phyloP scores from a whole-genome alignment of 2,888 invertebrate genomes.

The Hesperia comma region DNA sequence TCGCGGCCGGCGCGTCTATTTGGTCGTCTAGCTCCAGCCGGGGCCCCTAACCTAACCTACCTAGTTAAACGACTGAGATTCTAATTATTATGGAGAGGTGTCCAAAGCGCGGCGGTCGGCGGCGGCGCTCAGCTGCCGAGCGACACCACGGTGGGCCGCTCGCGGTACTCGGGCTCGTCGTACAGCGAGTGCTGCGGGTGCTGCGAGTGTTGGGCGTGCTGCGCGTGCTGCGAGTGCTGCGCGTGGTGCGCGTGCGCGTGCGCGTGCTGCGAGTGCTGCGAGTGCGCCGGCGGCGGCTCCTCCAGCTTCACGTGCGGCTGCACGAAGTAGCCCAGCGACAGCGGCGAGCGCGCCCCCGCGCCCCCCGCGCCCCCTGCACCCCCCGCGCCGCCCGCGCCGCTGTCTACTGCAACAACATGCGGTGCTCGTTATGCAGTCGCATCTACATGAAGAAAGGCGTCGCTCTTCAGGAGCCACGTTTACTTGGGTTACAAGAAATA shows the following conservation, averaged over 20 bases:
- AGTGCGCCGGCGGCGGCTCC: constrained; percentile 63
- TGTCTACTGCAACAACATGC: constrained; percentile 39
- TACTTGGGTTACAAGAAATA: too few relatives aligned
- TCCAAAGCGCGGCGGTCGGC: constrained; percentile 23
- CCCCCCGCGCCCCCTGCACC: constrained; percentile 40
- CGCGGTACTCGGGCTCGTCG: constrained; percentile 67
- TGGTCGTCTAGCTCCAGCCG: constrained; percentile 61
- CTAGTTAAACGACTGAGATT: constrained; percentile 65
- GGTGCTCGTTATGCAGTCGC: constrained; percentile 29
- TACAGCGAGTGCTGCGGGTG: constrained; percentile 54
- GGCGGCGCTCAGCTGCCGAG: constrained; percentile 73
- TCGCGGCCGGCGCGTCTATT: constrained; percentile 45
- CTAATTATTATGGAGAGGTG: constrained; percentile 42
- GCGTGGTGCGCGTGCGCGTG: too few relatives aligned
- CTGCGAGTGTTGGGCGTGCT: constrained; percentile 46
- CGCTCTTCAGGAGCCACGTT: too few relatives aligned
- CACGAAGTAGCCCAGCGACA: constrained; percentile 68
- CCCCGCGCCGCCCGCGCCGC: constrained; percentile 14
- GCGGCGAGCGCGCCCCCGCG: constrained; percentile 53
- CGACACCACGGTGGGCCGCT: constrained; percentile 82
- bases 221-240: constrained; percentile 53
- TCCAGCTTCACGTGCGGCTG: constrained; percentile 62
- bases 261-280: constrained; percentile 52
- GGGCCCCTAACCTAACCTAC: constrained; percentile 44
- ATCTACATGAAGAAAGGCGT: too few relatives aligned